These are phyloP conservation scores for Tenthredo livida DNA, from an alignment of 2,888 invertebrate genomes.

Conservation along the genomic window DNA sequence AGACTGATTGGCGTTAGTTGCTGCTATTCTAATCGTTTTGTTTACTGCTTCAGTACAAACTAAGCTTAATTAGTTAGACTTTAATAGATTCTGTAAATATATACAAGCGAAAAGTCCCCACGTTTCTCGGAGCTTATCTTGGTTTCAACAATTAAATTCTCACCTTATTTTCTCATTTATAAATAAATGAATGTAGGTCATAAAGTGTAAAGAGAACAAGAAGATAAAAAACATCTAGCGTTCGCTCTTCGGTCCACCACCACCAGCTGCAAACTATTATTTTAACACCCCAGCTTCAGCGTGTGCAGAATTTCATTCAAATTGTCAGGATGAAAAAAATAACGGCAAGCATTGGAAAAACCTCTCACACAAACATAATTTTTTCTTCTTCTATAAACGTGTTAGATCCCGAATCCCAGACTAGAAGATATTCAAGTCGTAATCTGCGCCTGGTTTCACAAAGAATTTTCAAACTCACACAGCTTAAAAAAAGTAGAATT, in stretches of 20 bases:
- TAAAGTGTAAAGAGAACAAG: background rate
- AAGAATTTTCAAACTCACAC: background rate
- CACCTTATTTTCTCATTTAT: background rate
- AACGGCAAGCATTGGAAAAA: background rate
- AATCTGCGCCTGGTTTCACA: background rate
- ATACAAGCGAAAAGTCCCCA: background rate
- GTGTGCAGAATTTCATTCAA: conserved; percentile 1
- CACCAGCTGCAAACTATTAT: conserved; percentile 14
- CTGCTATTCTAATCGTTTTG: background rate
- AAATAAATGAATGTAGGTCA: background rate
- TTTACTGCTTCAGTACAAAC: background rate
- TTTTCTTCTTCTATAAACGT: background rate
- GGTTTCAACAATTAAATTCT: background rate
- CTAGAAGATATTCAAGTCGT: background rate
- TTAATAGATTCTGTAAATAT: background rate
- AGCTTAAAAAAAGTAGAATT: background rate
- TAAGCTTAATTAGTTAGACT: background rate
- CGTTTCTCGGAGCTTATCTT: background rate
- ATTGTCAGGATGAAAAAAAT: background rate
- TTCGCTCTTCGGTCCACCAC: background rate
- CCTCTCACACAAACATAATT: background rate
- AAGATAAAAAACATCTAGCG: background rate
- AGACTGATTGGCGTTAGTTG: background rate
- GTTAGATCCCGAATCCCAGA: background rate
- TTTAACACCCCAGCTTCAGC: background rate